A percentile compares a stretch with the other conserved stretches of the same genome.
phyloP scores from a whole-genome alignment of 2,113 vertebrate species.

The Percopsis transmontana region DNA sequence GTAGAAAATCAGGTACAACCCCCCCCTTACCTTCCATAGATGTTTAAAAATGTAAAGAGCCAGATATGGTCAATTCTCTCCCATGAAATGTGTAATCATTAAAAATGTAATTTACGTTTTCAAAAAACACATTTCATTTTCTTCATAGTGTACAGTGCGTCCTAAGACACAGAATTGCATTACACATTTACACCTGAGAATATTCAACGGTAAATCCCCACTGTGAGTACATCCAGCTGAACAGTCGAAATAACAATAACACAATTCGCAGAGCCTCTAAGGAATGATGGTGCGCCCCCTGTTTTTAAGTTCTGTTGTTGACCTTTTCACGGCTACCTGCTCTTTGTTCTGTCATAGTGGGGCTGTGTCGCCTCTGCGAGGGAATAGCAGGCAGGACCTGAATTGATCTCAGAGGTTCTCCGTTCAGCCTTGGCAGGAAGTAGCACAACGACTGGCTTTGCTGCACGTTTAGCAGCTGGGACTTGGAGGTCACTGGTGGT shows the following conservation, averaged over 20 bases:
- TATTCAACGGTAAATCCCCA: background rate
- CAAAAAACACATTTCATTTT: background rate
- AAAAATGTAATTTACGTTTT: background rate
- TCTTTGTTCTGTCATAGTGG: conserved; percentile 28
- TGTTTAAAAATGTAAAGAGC: conserved; percentile 30
- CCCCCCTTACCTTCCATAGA: conserved; percentile 12
- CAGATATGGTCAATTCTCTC: background rate
- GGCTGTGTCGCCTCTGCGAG: conserved; percentile 73
- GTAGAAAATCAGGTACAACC: conserved; percentile 44
- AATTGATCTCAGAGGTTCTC: conserved; percentile 74
- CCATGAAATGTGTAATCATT: background rate
- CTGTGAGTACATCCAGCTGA: background rate
- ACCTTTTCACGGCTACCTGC: conserved; percentile 35
- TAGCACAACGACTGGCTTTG: conserved; percentile 67
- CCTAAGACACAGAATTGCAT: conserved; percentile 1
- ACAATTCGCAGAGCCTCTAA: background rate
- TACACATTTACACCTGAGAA: conserved; percentile 1
- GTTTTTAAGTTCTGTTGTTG: conserved; percentile 35
- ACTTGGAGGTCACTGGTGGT: conserved; percentile 45
- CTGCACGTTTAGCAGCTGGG: conserved; percentile 45
- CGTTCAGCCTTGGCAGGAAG: conserved; percentile 70
- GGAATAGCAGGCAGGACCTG: conserved; percentile 84
- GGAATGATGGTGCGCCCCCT: background rate
- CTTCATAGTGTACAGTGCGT: background rate
- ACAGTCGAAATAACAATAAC: background rate